Evolutionary conservation across 2,113 vertebrate genomes (phyloP).

Genomic region (Burhinus bistriatus): DNA sequence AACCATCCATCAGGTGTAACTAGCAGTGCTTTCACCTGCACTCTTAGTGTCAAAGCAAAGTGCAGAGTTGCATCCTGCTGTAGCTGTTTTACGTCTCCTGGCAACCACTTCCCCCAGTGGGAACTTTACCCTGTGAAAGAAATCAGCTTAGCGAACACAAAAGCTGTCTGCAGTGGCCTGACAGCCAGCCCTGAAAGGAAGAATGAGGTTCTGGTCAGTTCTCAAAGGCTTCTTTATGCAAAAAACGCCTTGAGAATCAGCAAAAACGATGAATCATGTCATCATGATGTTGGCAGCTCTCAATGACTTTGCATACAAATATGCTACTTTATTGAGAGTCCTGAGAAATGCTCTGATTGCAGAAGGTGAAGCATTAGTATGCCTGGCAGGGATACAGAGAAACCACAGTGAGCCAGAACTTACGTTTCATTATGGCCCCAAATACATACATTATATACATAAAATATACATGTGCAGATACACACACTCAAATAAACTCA

Average conservation of each 20-base stretch:
- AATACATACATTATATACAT: neutral
- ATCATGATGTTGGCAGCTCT: slow-evolving; percentile 67
- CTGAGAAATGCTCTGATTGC: slow-evolving; percentile 54
- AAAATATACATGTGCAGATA: neutral
- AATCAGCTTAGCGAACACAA: slow-evolving; percentile 69
- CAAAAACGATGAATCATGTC: slow-evolving; percentile 71
- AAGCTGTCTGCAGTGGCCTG: slow-evolving; percentile 60
- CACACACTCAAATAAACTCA: neutral
- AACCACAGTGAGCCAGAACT: slow-evolving; percentile 10
- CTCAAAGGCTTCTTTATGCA: slow-evolving; percentile 74
- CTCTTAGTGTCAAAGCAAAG: neutral
- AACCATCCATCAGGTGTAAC: neutral
- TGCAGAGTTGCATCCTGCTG: neutral
- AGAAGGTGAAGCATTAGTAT: slow-evolving; percentile 67
- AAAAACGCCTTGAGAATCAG: slow-evolving; percentile 68
- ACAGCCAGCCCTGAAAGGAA: slow-evolving; percentile 65
- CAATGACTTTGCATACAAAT: slow-evolving; percentile 70
- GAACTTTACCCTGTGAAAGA: slow-evolving; percentile 67
- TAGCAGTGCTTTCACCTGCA: neutral
- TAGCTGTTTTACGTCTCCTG: slow-evolving; percentile 58
- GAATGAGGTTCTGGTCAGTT: slow-evolving; percentile 51
- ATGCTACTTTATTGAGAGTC: slow-evolving; percentile 59
- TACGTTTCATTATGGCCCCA: neutral
- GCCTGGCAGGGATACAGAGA: slow-evolving; percentile 50
- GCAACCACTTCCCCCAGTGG: slow-evolving; percentile 69